phyloP scores from a whole-genome alignment of 1,140 invertebrate genomes.

The Streblospio benedicti region DNA sequence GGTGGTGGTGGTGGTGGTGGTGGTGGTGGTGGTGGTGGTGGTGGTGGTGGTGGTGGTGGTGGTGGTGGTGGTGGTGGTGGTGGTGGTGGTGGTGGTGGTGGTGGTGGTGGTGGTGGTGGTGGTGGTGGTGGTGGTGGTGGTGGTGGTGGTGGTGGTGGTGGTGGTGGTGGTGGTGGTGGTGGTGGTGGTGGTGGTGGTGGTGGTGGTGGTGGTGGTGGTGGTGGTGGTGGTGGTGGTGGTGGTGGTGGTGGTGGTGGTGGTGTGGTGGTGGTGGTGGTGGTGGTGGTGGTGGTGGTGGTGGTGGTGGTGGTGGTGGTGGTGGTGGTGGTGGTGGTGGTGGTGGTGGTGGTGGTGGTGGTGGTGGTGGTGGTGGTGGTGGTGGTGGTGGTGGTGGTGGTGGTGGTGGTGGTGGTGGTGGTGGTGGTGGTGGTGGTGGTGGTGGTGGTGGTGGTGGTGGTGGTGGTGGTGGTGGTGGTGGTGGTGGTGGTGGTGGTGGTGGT shows the following conservation, averaged over 20 bases:
- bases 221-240: not conserved
- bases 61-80: not conserved
- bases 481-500: no score
- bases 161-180: not conserved
- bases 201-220: conserved; percentile 11
- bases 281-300: not conserved
- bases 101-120: conserved; percentile 13
- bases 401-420: not conserved
- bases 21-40: not conserved
- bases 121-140: conserved; percentile 8
- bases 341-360: not conserved
- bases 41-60: not conserved
- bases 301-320: not conserved
- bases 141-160: conserved; percentile 12
- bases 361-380: not conserved
- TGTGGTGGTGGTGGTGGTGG: no score
- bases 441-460: no score
- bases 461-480: no score
- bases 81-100: not conserved
- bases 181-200: not conserved
- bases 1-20: conserved; percentile 7
- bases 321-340: not conserved
- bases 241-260: no score
- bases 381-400: not conserved
- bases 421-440: no score